Base-by-base conservation (phyloP, 2,797 vertebrate species). In the Myotis findleyi region DNA sequence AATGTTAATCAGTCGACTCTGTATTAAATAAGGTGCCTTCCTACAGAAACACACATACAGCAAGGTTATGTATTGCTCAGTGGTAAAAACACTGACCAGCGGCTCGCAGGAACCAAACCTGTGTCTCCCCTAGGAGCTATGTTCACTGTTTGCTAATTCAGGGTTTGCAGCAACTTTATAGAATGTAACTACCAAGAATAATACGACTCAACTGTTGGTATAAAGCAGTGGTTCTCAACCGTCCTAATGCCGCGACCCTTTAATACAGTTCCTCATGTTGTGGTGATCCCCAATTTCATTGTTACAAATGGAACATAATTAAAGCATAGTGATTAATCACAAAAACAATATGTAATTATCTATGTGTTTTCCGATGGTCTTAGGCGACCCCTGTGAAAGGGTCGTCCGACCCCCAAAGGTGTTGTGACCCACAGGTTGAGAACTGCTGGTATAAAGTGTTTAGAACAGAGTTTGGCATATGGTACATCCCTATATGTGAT, bases 101-200 rank as follows among this genome's bases (percentile, higher is more conserved):
- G 72, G 20, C 47, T 79, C 20, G 1, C 7, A 64, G 62, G 73
- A 62, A 38, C n/a, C 66, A 11, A 41, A 36, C 9, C 38, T 21
- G 0, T 33, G 11, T 75, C 81, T 12, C 13, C 59, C 18, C 44
- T 25, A 10, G 16, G 53, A 86, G 53, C 38, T 6, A 0, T 16
- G 55, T 38, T 85, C 36, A 3, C 14, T 16, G 7, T 68, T 85
- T 73, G 14, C 41, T n/a, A 27, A 38, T 49, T 36, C 72, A 4
- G 3, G 11, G 21, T 76, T 27, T 36, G 20, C 0, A 0, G 86
- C 27, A 57, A 62, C 76, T 21, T 82, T 44, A 1, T 57, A 18
- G 71, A 36, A 14, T 4, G n/a, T 30, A 53, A 0, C 2, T 21
- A 49, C 9, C 9, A 2, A 0, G 3, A 44, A n/a, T 21, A 36